Base-by-base conservation (phyloP, 2,797 vertebrate genomes). In the Diceros bicornis region DNA sequence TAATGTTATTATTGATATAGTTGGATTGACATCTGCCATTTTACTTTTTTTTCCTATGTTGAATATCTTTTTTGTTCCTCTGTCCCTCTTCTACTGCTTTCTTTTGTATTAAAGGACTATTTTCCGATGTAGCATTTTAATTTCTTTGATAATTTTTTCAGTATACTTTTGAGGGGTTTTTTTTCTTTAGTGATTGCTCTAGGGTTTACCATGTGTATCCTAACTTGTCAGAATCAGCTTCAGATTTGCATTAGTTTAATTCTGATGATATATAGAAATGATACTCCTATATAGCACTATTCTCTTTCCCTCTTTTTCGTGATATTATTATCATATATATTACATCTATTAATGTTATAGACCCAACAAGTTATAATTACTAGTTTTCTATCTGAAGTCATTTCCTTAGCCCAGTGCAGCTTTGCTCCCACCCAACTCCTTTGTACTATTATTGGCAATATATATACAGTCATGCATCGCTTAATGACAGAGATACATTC, bases 181-280 rank as follows among this genome's bases (percentile, higher is more conserved):
- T 17, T 47, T 83, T 47, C 47, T 77, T 88, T 32, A 91, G 23
- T 75, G 27, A 61, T 59, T 57, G 13, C 62, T 71, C 47, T 96
- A 72, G 1, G 34, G 3, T 23, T 86, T 69, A 57, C 66, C 17
- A 41, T 41, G 32, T 37, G 17, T 90, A 57, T 64, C 37, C 47
- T 82, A 92, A 68, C 25, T 89, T 68, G 79, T 37, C 79, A 95
- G 27, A 93, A 47, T 77, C 52, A 93, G 6, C 34, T 86, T 93
- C n/a, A 47, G 32, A 44, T 71, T 88, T 47, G 87, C 20, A 52
- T 10, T 37, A 32, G n/a, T 4, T 78, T 83, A 83, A 78, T 84
- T 72, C 21, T 37, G n/a, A n/a, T 91, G 17, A 79, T 72, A 37
- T 17, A 52, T n/a, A 44, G 41, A 83, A 89, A 59, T 71, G 11